Evolutionary conservation across 2,113 vertebrate species (phyloP).

Genomic region (Otis tarda): DNA sequence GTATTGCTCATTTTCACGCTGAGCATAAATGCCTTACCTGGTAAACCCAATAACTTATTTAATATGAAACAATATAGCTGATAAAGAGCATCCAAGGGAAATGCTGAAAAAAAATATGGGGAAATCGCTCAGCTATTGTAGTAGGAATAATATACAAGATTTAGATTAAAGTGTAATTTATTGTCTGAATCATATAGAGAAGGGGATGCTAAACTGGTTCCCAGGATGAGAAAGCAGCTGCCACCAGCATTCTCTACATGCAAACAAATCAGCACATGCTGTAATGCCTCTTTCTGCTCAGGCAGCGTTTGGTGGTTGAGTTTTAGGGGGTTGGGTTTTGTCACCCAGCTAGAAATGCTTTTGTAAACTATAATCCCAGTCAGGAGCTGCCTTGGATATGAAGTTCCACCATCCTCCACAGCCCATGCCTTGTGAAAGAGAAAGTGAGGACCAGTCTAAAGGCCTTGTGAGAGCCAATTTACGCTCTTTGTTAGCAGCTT

Average conservation of each 20-base stretch:
- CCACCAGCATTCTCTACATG: not conserved
- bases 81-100: conserved; percentile 44
- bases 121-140: conserved; percentile 23
- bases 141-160: conserved; percentile 33
- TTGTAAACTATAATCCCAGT: not conserved
- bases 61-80: conserved; percentile 40
- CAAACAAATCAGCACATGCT: not conserved
- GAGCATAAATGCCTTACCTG: not conserved
- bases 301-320: not conserved
- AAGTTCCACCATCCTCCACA: not conserved
- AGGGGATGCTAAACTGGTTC: conserved; percentile 24
- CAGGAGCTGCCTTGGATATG: not conserved
- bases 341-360: not conserved
- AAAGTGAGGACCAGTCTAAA: not conserved
- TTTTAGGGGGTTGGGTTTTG: not conserved
- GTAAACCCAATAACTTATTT: conserved; percentile 35
- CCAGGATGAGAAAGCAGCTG: conserved; percentile 38
- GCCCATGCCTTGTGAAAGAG: not conserved
- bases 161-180: conserved; percentile 59
- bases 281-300: not conserved
- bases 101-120: conserved; percentile 1
- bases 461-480: not conserved
- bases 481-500: not conserved
- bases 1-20: conserved; percentile 22
- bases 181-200: not conserved